phyloP scores from a whole-genome alignment of 2,113 vertebrate species.

The Hyperopisus bebe region DNA sequence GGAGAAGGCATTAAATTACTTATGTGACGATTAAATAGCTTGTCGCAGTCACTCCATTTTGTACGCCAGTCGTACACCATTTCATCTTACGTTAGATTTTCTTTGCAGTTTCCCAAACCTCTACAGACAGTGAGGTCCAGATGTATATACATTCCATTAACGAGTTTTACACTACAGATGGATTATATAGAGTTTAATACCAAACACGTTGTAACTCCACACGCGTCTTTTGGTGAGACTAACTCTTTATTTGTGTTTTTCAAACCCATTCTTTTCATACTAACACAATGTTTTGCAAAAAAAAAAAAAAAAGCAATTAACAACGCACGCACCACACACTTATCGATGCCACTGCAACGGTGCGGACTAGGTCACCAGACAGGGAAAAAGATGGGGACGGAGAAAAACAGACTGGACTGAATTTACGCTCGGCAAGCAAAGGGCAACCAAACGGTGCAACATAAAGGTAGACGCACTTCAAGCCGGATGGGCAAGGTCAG shows the following conservation, averaged over 20 bases:
- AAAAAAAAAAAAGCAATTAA: background rate
- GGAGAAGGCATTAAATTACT: background rate
- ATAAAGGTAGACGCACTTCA: background rate
- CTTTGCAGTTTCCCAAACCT: background rate
- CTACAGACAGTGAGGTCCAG: background rate
- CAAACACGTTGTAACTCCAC: background rate
- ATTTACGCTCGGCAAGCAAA: background rate
- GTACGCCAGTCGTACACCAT: background rate
- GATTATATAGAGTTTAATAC: background rate
- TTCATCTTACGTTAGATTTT: background rate
- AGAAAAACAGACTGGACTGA: background rate
- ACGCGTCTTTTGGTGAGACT: background rate
- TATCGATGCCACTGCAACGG: background rate
- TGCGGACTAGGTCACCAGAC: background rate
- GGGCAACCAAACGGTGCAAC: background rate
- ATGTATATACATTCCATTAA: background rate
- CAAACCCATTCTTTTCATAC: background rate
- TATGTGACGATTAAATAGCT: background rate
- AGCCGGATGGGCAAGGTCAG: background rate
- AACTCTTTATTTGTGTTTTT: slow-evolving; percentile 3
- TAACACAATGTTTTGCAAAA: background rate
- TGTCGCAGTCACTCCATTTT: background rate
- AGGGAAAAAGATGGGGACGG: background rate
- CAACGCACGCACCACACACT: background rate
- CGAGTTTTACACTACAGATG: background rate